A percentile compares a stretch with the other conserved stretches of the same genome.
Conservation (phyloP, 2,113 vertebrate genomes). For the Leptocoma aspasia region DNA sequence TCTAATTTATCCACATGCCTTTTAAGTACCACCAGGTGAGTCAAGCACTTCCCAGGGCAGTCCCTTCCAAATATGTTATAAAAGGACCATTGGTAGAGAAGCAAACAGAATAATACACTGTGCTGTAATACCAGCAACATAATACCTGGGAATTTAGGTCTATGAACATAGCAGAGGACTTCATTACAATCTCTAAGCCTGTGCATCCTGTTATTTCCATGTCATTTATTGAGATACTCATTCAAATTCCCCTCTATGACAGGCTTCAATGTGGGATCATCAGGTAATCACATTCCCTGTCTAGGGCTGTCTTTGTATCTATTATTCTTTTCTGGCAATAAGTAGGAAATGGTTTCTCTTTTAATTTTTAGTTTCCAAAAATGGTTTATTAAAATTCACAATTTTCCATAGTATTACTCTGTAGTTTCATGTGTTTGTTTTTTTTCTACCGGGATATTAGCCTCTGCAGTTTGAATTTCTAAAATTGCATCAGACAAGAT, state of each 20-base stretch:
- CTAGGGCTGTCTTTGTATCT: background rate
- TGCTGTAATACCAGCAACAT: background rate
- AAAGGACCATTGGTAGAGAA: background rate
- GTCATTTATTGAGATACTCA: background rate
- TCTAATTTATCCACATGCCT: rapidly evolving
- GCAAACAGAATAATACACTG: background rate
- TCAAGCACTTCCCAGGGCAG: background rate
- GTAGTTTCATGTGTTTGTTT: background rate
- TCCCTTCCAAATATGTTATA: background rate
- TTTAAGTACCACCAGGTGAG: background rate
- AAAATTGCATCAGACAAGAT: background rate
- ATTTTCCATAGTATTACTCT: background rate
- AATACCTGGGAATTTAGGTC: background rate
- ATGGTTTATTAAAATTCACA: background rate
- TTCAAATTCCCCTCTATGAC: background rate
- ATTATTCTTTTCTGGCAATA: background rate
- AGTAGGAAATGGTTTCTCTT: background rate
- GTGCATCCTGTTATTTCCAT: background rate
- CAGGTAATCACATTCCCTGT: background rate
- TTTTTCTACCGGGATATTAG: background rate
- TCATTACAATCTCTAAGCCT: background rate
- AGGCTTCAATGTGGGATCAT: background rate
- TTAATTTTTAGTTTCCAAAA: background rate
- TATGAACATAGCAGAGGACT: background rate
- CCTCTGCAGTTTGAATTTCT: background rate